Evolutionary conservation across 2,797 vertebrate genomes (phyloP), one percentile per base, ranked within the genome.

Genomic region (Sebastes nivosus): DNA sequence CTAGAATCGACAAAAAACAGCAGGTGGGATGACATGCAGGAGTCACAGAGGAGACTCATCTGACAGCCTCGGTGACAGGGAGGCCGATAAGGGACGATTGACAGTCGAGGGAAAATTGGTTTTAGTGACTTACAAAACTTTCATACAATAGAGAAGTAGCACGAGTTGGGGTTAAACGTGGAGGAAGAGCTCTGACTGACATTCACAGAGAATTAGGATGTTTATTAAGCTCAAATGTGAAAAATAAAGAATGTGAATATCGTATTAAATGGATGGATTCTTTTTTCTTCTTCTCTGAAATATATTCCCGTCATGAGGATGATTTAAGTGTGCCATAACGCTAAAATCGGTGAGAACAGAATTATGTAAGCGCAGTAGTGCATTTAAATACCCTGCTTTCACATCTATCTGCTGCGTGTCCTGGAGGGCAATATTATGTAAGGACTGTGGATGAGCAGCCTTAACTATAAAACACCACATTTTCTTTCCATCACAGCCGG

Each of bases 11-110:
- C 81, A 79, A 65, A 52, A 52, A 85, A 84, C 75, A 83, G 76
- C 78, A 77, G 34, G 65, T 59, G 67, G 71, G 27, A 68, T 67
- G 82, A 80, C 72, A 84, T 16, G 30, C 36, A 75, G 58, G 71
- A 86, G 73, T 81, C 82, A 79, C 69, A 63, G 78, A 81, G 79
- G 80, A 89, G 73, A 38, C 72, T 79, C 67, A 29, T 83, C 63
- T 75, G 78, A 78, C 83, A 87, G 72, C 58, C 61, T 76, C 52
- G 14, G 59, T 78, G 73, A 87, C 10, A 64, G 29, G 36, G 38
- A 54, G 54, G 67, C 64, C 69, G 82, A 92, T 77, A 55, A 24
- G 34, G 57, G 36, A 72, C 18, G 50, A 79, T 52, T 82, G 81
- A 73, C 57, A 75, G 54, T 57, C 64, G 38, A 67, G 36, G 16